phyloP scores from a whole-genome alignment of 2,113 vertebrate species.

The Pyrgilauda ruficollis region DNA sequence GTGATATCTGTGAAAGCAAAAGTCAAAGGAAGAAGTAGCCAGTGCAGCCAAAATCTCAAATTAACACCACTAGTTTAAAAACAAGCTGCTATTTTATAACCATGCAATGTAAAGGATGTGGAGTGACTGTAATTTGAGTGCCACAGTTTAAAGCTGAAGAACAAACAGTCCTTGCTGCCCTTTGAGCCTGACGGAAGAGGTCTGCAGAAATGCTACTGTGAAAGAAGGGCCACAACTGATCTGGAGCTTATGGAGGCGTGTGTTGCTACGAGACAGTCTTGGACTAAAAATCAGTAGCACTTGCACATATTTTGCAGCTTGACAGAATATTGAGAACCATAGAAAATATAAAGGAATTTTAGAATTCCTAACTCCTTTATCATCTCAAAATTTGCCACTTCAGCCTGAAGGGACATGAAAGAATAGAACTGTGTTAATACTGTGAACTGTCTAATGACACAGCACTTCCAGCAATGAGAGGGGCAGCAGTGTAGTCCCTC shows the following conservation, averaged over 20 bases:
- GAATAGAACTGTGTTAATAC: neutral
- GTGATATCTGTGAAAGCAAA: neutral
- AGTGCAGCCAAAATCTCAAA: neutral
- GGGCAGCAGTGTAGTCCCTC: neutral
- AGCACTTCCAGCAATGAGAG: neutral
- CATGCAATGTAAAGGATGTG: neutral
- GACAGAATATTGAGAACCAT: neutral
- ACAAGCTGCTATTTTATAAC: neutral
- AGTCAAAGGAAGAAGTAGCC: neutral
- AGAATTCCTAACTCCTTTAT: neutral
- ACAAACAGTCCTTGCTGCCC: neutral
- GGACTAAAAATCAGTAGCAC: neutral
- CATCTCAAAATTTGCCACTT: neutral
- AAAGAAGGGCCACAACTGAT: neutral
- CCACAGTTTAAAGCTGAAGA: neutral
- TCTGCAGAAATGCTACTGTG: neutral
- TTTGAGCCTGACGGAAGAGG: neutral
- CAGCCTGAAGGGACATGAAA: neutral
- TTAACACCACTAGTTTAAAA: neutral
- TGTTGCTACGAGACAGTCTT: neutral
- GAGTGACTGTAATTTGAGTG: neutral
- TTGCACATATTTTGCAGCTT: neutral
- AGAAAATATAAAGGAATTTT: neutral
- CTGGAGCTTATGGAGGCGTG: accelerated
- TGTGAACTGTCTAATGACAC: neutral